Conservation (phyloP, 2,113 vertebrate genomes). For the Phoenicopterus ruber region DNA sequence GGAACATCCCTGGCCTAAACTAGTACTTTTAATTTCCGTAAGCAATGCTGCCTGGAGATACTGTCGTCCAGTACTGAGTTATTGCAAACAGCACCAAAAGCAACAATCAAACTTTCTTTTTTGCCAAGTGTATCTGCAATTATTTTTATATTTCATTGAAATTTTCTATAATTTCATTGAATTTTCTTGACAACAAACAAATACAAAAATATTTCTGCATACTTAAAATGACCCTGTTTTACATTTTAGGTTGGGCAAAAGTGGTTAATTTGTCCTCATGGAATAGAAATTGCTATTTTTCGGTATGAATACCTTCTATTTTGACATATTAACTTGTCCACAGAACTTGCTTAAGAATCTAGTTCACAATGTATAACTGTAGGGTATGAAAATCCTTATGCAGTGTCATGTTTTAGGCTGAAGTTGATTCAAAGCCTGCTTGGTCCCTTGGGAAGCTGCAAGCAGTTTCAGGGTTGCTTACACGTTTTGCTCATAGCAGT, state of each 20-base stretch:
- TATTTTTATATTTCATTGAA: background rate
- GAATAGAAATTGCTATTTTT: background rate
- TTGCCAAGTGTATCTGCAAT: background rate
- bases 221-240: background rate
- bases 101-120: background rate
- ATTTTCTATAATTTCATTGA: background rate
- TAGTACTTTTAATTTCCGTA: background rate
- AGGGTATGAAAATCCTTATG: background rate
- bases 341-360: background rate
- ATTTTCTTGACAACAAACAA: background rate
- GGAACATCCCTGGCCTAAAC: background rate
- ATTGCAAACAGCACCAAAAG: background rate
- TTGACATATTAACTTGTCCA: background rate
- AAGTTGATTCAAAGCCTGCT: background rate
- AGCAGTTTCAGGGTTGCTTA: background rate
- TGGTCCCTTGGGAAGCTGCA: background rate
- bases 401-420: background rate
- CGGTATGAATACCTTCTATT: background rate
- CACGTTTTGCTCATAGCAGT: background rate
- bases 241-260: background rate
- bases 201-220: background rate
- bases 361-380: background rate
- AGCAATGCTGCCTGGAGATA: background rate
- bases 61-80: background rate
- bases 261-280: background rate